A percentile compares a stretch with the other conserved stretches of the same genome.
phyloP scores from a whole-genome alignment of 2,113 vertebrate species.

The Indicator indicator region DNA sequence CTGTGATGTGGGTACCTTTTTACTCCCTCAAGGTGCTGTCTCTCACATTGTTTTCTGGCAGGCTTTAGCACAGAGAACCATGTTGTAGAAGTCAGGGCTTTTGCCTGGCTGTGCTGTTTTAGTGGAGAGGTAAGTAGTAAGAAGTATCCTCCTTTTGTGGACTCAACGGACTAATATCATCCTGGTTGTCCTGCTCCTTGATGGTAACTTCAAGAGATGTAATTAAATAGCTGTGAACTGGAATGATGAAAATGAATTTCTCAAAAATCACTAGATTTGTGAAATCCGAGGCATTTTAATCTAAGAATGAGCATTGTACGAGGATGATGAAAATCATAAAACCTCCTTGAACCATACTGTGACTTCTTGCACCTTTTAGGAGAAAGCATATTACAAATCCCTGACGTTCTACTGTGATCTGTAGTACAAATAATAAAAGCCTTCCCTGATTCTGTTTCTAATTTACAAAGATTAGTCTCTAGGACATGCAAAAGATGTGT shows the following conservation, averaged over 20 bases:
- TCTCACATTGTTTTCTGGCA: background rate
- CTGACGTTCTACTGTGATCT: background rate
- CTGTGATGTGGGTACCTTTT: background rate
- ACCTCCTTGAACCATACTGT: background rate
- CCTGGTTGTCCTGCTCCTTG: background rate
- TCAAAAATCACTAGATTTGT: background rate
- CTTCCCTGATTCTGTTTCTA: background rate
- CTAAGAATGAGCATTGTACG: background rate
- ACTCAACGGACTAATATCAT: background rate
- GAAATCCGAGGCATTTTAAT: conserved; percentile 8
- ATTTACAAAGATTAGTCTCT: background rate
- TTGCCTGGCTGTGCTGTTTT: background rate
- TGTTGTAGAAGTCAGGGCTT: background rate
- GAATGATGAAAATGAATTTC: background rate
- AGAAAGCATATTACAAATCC: background rate
- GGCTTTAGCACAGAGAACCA: background rate
- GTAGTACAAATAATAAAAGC: background rate
- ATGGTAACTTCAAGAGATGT: background rate
- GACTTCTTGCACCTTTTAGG: background rate
- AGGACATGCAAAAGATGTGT: background rate
- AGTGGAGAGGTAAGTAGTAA: background rate
- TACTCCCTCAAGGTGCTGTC: background rate
- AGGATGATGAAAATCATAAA: background rate
- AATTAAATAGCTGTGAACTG: background rate
- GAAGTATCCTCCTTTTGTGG: background rate